Evolutionary conservation across 1,140 invertebrate species (phyloP), one percentile per base, ranked within the genome.

Genomic region (Drosophila azteca): DNA sequence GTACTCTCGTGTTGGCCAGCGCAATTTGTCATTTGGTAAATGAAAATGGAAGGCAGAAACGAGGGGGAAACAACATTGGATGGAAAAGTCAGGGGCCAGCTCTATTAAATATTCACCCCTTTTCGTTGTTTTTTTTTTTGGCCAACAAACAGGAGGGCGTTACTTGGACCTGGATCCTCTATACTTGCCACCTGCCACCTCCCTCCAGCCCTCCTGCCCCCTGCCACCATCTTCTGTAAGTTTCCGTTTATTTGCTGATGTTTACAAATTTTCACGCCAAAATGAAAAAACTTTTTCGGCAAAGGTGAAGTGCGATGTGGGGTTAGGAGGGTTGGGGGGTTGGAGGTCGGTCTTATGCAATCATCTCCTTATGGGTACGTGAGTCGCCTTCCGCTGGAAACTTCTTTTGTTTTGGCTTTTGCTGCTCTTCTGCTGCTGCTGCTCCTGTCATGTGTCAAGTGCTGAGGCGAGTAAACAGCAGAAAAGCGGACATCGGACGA

Each of bases 181-280:
- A 39, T 13, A 11, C 35, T 13, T 13, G 17, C 26, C 52, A 53
- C 22, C 45, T 31, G 39, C 13, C 20, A 2, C 6, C 22, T 53
- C 22, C 22, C 45, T 8, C 15, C n/a, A n/a, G 8, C 17, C n/a
- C 43, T 26, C 24, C 24, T 26, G 8, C 17, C 17, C 31, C 35
- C 35, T 1, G 17, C 26, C 52, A 61, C 57, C 78, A 70, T 8
- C 7, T 13, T 35, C 11, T 79, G 70, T 63, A 76, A 83, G 63
- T 84, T 84, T 73, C 11, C 77, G 67, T 77, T 84, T 79, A 79
- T 81, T 57, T 82, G 79, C 81, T 85, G 81, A 85, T 85, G 81
- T 87, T 85, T 89, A 87, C 83, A 87, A 87, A 87, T 87, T 87
- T 87, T 83, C 83, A 88, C 84, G 83, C 70, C 70, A 82, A 87